These are phyloP conservation scores for Gambusia affinis DNA, from an alignment of 2,113 vertebrate genomes.

Conservation along the genomic window DNA sequence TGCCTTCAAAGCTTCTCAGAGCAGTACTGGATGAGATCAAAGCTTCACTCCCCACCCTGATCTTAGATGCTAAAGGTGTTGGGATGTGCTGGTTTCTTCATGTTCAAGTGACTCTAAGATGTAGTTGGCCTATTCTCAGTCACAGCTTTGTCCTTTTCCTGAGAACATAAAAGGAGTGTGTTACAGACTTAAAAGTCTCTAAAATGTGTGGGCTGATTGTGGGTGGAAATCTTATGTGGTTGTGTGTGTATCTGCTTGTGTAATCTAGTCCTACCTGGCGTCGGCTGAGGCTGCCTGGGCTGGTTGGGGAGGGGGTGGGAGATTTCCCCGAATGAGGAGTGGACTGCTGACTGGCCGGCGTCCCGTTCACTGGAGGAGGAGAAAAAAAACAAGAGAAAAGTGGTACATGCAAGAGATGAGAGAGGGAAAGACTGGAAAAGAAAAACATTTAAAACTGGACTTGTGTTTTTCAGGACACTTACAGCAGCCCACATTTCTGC, in stretches of 20 bases:
- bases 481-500: conserved; percentile 59
- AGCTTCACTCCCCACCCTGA: conserved; percentile 23
- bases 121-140: conserved; percentile 74
- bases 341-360: conserved; percentile 93
- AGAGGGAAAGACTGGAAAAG: conserved; percentile 6
- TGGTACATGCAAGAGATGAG: conserved; percentile 23
- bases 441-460: conserved; percentile 18
- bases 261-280: conserved; percentile 87
- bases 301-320: conserved; percentile 92
- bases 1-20: conserved; percentile 43
- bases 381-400: conserved; percentile 20
- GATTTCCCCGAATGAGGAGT: conserved; percentile 94
- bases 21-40: conserved; percentile 50
- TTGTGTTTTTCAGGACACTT: conserved; percentile 26
- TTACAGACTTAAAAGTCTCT: conserved; percentile 60
- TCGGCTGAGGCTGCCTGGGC: conserved; percentile 90
- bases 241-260: not conserved
- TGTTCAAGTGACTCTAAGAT: conserved; percentile 71
- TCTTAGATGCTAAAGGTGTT: conserved; percentile 63
- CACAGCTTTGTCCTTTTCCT: conserved; percentile 79
- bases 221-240: not conserved
- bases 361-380: conserved; percentile 89
- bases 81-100: conserved; percentile 55
- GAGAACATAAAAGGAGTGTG: conserved; percentile 78
- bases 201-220: conserved; percentile 11